Conservation (phyloP, 2,888 invertebrate species). For the Lutraria lutraria region DNA sequence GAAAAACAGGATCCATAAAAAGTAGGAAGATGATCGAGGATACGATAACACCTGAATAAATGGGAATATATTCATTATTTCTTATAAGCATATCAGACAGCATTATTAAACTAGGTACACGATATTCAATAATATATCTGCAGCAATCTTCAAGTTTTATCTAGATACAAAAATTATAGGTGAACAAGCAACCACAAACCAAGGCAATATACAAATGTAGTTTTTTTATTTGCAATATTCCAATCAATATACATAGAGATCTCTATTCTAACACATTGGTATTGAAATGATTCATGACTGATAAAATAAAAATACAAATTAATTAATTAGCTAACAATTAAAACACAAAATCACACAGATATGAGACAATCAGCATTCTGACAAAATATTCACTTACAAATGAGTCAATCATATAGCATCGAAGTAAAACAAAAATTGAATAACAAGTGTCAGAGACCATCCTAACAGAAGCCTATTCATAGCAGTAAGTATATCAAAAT, state of each 20-base stretch:
- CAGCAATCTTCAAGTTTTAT: too few relatives aligned
- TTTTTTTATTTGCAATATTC: conserved; percentile 7
- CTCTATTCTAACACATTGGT: neutral
- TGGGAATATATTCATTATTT: too few relatives aligned
- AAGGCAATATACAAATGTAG: conserved; percentile 6
- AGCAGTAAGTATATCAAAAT: too few relatives aligned
- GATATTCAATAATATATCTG: too few relatives aligned
- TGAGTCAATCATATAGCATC: neutral
- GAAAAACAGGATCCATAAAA: too few relatives aligned
- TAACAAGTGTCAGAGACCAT: neutral
- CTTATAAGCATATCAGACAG: too few relatives aligned
- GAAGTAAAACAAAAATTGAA: neutral
- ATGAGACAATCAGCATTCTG: neutral
- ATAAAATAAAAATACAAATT: neutral
- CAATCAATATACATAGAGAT: neutral
- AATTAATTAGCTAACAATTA: neutral
- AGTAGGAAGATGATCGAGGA: too few relatives aligned
- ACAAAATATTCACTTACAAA: neutral
- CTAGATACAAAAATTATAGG: too few relatives aligned
- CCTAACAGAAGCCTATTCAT: too few relatives aligned
- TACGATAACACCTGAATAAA: too few relatives aligned
- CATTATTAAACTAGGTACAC: too few relatives aligned
- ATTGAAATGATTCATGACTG: neutral
- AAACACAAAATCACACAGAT: neutral
- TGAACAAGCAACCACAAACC: neutral